Base-by-base conservation (phyloP, 2,113 vertebrate genomes). In the Mesoclemmys tuberculata region DNA sequence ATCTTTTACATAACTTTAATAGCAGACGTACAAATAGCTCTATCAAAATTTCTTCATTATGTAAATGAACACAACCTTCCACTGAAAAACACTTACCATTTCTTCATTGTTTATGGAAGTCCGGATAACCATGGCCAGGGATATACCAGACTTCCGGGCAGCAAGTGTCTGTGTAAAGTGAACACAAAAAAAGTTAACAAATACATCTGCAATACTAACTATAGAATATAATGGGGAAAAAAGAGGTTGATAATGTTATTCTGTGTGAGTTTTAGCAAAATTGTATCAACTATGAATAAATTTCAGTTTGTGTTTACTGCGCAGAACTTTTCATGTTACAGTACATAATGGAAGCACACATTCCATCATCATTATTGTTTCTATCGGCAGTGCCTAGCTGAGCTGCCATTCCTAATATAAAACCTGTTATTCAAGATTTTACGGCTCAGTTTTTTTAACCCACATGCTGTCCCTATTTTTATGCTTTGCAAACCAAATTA, bases 71-170 rank as follows among this genome's bases (percentile, higher is more conserved):
- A 35, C 86, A 91, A 35, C 2, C 16, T 88, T 21, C 4, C 27
- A 24, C 0, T 87, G 78, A 55, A 84, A 22, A 89, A 52, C 77
- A 98, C 99, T 98, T 98, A 99, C 99, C 99, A 99, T 98, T 95
- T 99, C 99, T 89, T 99, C 99, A 24, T 99, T 99, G 96, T 99
- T 99, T 84, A 99, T 95, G 80, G 99, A 99, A 46, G 99, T 99
- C 91, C 99, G 98, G 97, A 98, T 99, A 96, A 99, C 99, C 98
- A 99, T 99, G 94, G 99, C 99, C 94, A 99, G 98, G 78, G 99
- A 99, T 96, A 99, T 99, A 96, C 99, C 99, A 97, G 99, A 99
- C 98, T 99, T 99, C 97, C 99, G 98, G 97, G 99, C 99, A 98
- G 99, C 98, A 96, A 99, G 98, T 10, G 99, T 99, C 99, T 99